Percentiles rank a stretch among this genome's conserved stretches.
Conservation (phyloP, 2,888 invertebrate genomes). For the Hermaeophaga mercurialis region DNA sequence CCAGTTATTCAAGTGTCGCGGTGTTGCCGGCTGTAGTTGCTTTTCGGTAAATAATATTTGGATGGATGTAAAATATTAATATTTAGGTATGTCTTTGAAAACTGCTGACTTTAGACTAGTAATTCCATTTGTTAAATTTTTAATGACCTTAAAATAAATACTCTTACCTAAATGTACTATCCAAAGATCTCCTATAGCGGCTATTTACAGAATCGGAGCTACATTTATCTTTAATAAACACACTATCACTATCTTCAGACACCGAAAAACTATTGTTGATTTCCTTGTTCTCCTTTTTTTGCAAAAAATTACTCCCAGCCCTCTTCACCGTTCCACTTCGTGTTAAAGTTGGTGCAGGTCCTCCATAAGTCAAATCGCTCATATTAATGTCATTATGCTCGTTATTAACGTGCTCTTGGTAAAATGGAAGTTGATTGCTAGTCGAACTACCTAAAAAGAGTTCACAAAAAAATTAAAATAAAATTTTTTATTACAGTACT, state of each 20-base stretch:
- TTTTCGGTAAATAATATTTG: too few species aligned
- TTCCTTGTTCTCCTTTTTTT: conserved; percentile 39
- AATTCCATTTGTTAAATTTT: too few species aligned
- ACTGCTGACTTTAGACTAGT: too few species aligned
- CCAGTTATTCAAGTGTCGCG: too few species aligned
- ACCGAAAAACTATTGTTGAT: conserved; percentile 10
- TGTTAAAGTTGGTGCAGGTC: conserved; percentile 45
- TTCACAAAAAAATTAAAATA: too few species aligned
- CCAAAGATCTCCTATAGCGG: conserved; percentile 38
- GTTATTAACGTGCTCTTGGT: conserved; percentile 44
- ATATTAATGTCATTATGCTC: conserved; percentile 31
- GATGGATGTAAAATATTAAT: too few species aligned
- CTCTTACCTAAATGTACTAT: conserved; percentile 37
- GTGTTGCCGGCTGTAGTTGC: too few species aligned
- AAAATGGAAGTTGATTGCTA: conserved; percentile 47
- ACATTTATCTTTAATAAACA: conserved; percentile 19
- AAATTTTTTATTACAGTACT: too few species aligned
- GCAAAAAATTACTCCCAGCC: conserved; percentile 41
- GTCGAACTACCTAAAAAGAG: conserved; percentile 35
- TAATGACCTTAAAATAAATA: too few species aligned
- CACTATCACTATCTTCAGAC: conserved; percentile 25
- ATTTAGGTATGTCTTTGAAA: too few species aligned
- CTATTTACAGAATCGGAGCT: conserved; percentile 34
- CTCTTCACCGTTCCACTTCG: conserved; percentile 54
- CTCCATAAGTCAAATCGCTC: conserved; percentile 49